Evolutionary conservation across 2,888 invertebrate species (phyloP), one percentile per base, ranked within the genome.

Genomic region (Altica lythri): DNA sequence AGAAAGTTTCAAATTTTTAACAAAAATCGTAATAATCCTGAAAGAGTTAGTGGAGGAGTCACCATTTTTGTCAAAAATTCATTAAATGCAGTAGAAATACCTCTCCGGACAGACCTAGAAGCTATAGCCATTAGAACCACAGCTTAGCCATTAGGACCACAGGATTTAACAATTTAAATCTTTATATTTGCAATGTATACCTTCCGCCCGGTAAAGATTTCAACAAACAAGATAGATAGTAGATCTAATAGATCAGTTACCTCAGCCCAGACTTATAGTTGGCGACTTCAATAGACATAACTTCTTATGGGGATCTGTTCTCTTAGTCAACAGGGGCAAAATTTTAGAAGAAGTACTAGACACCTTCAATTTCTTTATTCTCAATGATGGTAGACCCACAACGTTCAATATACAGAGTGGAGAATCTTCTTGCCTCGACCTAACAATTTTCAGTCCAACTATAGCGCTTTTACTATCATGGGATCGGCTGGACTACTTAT

Each of bases 211-310:
- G 29, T 6, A 2, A 29, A n/a, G 29, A 22, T 8, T 8, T 29
- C 4, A 29, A 6, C n/a, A 6, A 6, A 6, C 29, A 29, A 29
- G 29, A 29, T 29, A 22, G n/a, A 6, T n/a, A 29, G 29, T 10
- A 4, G 29, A 22, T 10, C 2, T 43, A 2, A 32, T 51, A 13
- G 27, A 29, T 2, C 19, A 42, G 13, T 22, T 22, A 42, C 22
- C 10, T 12, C 2, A 9, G 22, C 19, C 42, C 9, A 12, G 19
- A n/a, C 9, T 42, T 22, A 22, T 42, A 2, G 17, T 18, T 6
- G 38, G 18, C 2, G 38, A 38, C 8, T 38, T 38, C 38, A 38
- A 38, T 17, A n/a, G 17, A 17, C 38, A 38, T 18, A 38, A 38
- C 18, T 3, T n/a, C 2, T n/a, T 9, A 2, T 38, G 38, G 38